Conservation (phyloP, 30 jellyfish, hydroid and myxozoan genomes). For the Sanderia malayensis region DNA sequence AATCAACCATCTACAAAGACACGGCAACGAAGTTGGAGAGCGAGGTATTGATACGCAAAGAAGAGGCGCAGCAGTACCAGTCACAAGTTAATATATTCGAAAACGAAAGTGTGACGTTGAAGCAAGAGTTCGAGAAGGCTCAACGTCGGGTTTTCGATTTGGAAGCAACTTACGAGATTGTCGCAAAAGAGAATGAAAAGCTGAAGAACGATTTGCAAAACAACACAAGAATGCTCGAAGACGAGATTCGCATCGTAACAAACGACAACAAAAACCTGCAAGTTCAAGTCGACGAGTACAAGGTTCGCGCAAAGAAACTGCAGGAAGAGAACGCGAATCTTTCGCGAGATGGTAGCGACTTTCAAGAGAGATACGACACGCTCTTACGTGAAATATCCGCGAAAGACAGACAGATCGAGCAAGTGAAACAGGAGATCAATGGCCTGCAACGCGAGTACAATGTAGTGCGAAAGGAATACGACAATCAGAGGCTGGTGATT, state of each 20-base stretch:
- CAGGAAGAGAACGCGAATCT: conserved; percentile 61
- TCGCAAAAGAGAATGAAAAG: conserved; percentile 78
- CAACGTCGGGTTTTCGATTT: conserved; percentile 82
- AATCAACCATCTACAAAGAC: conserved; percentile 60
- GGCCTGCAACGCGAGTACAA: conserved; percentile 67
- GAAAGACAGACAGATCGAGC: conserved; percentile 85
- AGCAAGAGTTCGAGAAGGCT: conserved; percentile 73
- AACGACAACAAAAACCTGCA: conserved; percentile 61
- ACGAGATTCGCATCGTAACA: conserved; percentile 60
- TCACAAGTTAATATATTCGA: conserved; percentile 57
- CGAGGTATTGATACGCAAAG: conserved; percentile 73
- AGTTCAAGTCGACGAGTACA: conserved; percentile 75
- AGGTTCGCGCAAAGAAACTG: conserved; percentile 60
- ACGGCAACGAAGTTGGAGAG: conserved; percentile 65
- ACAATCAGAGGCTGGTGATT: conserved; percentile 61
- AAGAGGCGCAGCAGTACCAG: conserved; percentile 58
- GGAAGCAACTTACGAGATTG: conserved; percentile 88
- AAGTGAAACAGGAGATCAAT: conserved; percentile 71
- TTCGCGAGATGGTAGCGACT: conserved; percentile 71
- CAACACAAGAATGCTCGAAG: conserved; percentile 68
- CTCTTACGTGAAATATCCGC: conserved; percentile 64
- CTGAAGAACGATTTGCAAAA: conserved; percentile 69
- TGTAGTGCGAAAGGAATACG: conserved; percentile 65
- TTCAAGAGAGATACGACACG: conserved; percentile 74
- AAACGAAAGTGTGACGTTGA: conserved; percentile 43